These are phyloP conservation scores for Babylonia areolata DNA, from an alignment of 1,140 invertebrate species.

Conservation along the genomic window DNA sequence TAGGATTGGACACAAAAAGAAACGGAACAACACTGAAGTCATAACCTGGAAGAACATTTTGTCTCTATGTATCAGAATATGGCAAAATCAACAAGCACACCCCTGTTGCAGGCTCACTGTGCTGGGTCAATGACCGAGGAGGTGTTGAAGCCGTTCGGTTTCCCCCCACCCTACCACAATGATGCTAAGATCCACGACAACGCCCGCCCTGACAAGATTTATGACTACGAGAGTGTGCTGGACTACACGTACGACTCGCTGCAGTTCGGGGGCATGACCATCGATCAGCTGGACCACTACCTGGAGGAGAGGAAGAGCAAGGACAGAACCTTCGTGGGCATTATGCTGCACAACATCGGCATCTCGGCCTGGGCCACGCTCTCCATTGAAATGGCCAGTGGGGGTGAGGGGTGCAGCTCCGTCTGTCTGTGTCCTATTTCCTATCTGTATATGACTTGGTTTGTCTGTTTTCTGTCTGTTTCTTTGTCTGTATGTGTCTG, in stretches of 20 bases:
- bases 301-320: constrained; percentile 34
- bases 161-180: constrained; percentile 40
- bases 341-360: constrained; percentile 42
- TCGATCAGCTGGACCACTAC: constrained; percentile 43
- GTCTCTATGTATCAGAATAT: no score
- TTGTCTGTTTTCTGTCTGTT: no score
- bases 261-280: constrained; percentile 44
- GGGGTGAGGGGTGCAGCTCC: not conserved
- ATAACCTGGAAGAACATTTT: no score
- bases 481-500: no score
- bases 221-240: constrained; percentile 47
- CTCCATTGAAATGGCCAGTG: not conserved
- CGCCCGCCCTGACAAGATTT: constrained; percentile 43
- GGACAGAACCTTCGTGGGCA: constrained; percentile 43
- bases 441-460: no score
- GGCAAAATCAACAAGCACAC: no score
- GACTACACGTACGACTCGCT: constrained; percentile 50
- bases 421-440: no score
- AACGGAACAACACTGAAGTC: no score
- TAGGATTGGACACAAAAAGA: no score
- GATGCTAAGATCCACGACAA: constrained; percentile 44
- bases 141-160: constrained; percentile 51
- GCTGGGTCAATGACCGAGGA: constrained; percentile 38
- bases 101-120: constrained; percentile 46
- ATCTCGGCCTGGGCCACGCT: constrained; percentile 36